Conservation (phyloP, 2,888 invertebrate genomes). For the Busseola fusca region DNA sequence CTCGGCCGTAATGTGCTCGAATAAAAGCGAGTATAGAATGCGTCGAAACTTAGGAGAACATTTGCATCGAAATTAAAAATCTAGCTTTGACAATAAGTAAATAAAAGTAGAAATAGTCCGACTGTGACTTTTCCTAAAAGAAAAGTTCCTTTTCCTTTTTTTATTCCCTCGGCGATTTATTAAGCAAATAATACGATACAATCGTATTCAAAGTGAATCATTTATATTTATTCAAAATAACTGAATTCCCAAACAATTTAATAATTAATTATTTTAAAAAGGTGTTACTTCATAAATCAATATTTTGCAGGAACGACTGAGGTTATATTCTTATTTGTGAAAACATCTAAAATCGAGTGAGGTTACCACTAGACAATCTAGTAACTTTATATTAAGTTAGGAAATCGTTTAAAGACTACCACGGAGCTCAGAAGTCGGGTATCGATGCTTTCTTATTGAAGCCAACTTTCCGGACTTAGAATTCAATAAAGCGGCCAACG, state of each 20-base stretch:
- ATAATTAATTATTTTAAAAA: neutral
- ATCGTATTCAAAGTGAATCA: neutral
- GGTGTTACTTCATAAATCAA: neutral
- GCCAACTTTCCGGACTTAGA: conserved; percentile 83
- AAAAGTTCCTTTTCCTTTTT: too few relatives aligned
- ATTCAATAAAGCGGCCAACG: conserved; percentile 85
- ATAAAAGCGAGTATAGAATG: conserved; percentile 55
- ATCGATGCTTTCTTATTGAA: conserved; percentile 86
- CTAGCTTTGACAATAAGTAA: conserved; percentile 42
- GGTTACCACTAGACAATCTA: conserved; percentile 76
- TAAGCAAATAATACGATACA: conserved; percentile 32
- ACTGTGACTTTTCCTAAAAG: conserved; percentile 23
- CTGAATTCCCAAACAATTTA: neutral
- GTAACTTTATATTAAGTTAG: conserved; percentile 83
- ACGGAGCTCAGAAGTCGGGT: conserved; percentile 75
- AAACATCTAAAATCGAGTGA: conserved; percentile 67
- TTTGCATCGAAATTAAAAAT: conserved; percentile 63
- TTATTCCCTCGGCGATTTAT: conserved; percentile 33
- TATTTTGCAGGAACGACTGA: neutral
- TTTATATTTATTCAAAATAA: conserved; percentile 1
- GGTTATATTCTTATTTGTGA: conserved; percentile 22
- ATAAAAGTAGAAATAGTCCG: conserved; percentile 40
- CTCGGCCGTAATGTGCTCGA: conserved; percentile 52
- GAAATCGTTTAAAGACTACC: conserved; percentile 81
- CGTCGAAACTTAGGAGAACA: conserved; percentile 52